phyloP scores from a whole-genome alignment of 2,113 vertebrate genomes.

The Nothocercus julius region DNA sequence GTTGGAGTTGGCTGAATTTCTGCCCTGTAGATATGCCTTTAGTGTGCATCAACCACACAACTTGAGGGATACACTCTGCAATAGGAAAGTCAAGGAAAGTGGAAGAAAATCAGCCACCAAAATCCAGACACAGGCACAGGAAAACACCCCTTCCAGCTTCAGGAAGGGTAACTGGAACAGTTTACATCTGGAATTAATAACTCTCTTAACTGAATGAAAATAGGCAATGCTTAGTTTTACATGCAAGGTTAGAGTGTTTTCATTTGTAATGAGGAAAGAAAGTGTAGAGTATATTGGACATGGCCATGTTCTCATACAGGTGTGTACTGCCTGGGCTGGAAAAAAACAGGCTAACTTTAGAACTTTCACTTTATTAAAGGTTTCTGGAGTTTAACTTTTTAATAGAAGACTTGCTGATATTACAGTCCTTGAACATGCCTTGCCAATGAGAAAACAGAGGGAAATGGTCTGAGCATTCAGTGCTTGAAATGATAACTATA shows the following conservation, averaged over 20 bases:
- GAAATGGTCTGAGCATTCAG: constrained; percentile 45
- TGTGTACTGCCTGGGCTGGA: constrained; percentile 21
- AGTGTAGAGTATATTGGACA: background rate
- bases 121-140: background rate
- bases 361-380: constrained; percentile 54
- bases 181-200: constrained; percentile 41
- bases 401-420: constrained; percentile 46
- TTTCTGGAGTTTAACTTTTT: constrained; percentile 57
- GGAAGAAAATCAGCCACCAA: background rate
- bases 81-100: background rate
- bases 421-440: constrained; percentile 48
- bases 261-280: constrained; percentile 33
- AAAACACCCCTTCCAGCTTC: background rate
- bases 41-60: background rate
- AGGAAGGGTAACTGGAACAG: background rate
- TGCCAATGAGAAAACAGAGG: constrained; percentile 38
- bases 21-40: background rate
- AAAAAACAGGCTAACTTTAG: constrained; percentile 49
- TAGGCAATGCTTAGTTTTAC: background rate
- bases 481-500: constrained; percentile 50
- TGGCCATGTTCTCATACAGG: background rate
- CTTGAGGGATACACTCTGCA: background rate
- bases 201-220: constrained; percentile 26
- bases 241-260: background rate
- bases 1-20: background rate